Evolutionary conservation across 2,888 invertebrate genomes (phyloP), one percentile per base, ranked within the genome.

Genomic region (Polylopha cassiicola): DNA sequence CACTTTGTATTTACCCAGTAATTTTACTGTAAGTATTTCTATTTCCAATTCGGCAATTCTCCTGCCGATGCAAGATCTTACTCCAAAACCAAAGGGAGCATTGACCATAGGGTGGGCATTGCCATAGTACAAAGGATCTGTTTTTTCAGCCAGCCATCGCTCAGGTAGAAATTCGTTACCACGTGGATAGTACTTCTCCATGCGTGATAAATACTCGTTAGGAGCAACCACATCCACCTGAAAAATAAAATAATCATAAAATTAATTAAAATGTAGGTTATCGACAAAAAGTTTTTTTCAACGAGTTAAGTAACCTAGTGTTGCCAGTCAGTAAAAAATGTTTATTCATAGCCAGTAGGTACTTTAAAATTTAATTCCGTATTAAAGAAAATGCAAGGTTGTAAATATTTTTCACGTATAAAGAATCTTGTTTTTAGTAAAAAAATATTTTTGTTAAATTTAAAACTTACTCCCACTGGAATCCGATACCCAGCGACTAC

Each of bases 171-270:
- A 92, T 20, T 86, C 73, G 0, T 79, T 61, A 1, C 90, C 78
- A 28, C 85, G 67, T 2, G 86, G 77, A 57, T 90, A 92, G 58
- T 90, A 79, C 50, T 87, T 66, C 8, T 84, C 82, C 46, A 65
- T 31, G 21, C 54, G 69, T 43, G 91, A 90, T 44, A 91, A 85
- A 34, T 89, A 89, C 62, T 91, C 89, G 45, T 92, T 91, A 45
- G 91, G 92, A 61, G 94, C 90, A 34, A 94, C 82, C 0, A 94
- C 89, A 61, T 92, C 91, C 0, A 92, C 89, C 91, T 93, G 72
- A 14, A 84, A 75, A 23, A 9, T 53, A 26, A 36, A 39, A n/a
- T 43, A 33, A 8, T 11, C 3, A 31, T 22, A 7, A 13, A 8
- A 18, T 24, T 34, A 34, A n/a, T 7, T 9, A 18, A 18, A 16